phyloP scores from a whole-genome alignment of 2,888 invertebrate genomes.

The Drosophila phalerata region DNA sequence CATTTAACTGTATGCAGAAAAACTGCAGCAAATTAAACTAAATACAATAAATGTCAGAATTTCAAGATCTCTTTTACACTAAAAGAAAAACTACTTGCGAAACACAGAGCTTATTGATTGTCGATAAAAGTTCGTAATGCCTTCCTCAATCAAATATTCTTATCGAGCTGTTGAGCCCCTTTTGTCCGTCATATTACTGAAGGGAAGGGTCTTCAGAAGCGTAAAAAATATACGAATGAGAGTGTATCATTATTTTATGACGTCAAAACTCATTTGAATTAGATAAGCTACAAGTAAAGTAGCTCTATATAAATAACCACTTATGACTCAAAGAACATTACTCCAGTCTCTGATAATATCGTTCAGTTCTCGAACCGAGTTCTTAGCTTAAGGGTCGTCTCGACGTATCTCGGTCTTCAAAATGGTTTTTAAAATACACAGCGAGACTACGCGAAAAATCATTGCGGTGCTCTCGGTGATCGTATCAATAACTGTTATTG shows the following conservation, averaged over 20 bases:
- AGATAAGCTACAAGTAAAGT: slow-evolving; percentile 19
- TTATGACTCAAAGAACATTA: not conserved
- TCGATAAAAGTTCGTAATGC: not conserved
- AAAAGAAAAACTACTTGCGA: not conserved
- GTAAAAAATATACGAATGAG: not conserved
- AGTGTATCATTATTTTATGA: not conserved
- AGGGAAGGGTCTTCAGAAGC: not conserved
- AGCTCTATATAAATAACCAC: not conserved
- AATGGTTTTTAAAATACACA: slow-evolving; percentile 15
- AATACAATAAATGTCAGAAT: not conserved
- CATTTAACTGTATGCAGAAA: not conserved
- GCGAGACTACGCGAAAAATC: slow-evolving; percentile 12
- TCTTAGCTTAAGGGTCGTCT: slow-evolving; percentile 1
- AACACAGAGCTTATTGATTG: not conserved
- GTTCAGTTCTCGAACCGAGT: slow-evolving; percentile 25
- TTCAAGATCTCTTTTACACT: not conserved
- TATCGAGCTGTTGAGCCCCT: not conserved
- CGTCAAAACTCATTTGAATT: slow-evolving; percentile 3
- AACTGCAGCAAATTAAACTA: not conserved
- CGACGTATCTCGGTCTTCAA: not conserved
- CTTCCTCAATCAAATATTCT: not conserved
- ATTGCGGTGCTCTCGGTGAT: slow-evolving; percentile 39
- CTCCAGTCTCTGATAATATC: not conserved
- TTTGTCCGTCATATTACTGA: too few species aligned
- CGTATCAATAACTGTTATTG: slow-evolving; percentile 32